Evolutionary conservation across 2,888 invertebrate genomes (phyloP).

Genomic region (Blomia tropicalis): DNA sequence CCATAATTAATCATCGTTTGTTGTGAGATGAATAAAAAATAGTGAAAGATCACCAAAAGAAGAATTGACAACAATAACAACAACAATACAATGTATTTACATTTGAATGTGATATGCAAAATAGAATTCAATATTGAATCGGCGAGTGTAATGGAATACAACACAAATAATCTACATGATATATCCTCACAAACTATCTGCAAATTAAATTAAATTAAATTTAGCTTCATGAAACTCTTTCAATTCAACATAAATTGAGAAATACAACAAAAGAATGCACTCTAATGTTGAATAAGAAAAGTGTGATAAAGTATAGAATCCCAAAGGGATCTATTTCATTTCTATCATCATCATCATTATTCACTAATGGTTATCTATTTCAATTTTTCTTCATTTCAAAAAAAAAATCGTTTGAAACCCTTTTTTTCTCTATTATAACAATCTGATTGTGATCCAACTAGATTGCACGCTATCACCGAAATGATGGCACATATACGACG

Average conservation of each 20-base stretch:
- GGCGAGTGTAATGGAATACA: background rate
- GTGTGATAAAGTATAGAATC: no score
- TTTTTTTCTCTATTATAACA: slow-evolving; percentile 30
- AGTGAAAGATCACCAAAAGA: background rate
- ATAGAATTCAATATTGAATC: no score
- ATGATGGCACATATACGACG: slow-evolving; percentile 64
- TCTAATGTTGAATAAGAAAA: no score
- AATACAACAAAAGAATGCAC: no score
- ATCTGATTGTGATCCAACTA: no score
- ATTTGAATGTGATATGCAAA: background rate
- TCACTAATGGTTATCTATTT: background rate
- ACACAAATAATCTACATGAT: no score
- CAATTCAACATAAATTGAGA: no score
- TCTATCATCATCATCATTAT: background rate
- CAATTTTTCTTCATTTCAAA: slow-evolving; percentile 36
- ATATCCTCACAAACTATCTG: no score
- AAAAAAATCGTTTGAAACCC: no score
- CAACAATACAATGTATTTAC: background rate
- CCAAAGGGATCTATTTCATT: no score
- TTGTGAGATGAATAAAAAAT: background rate
- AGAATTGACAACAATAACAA: background rate
- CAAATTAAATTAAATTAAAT: no score
- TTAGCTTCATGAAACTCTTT: no score
- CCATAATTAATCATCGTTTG: background rate
- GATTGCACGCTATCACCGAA: slow-evolving; percentile 58